These are phyloP conservation scores for Lates calcarifer DNA, from an alignment of 2,113 vertebrate species.

Conservation along the genomic window DNA sequence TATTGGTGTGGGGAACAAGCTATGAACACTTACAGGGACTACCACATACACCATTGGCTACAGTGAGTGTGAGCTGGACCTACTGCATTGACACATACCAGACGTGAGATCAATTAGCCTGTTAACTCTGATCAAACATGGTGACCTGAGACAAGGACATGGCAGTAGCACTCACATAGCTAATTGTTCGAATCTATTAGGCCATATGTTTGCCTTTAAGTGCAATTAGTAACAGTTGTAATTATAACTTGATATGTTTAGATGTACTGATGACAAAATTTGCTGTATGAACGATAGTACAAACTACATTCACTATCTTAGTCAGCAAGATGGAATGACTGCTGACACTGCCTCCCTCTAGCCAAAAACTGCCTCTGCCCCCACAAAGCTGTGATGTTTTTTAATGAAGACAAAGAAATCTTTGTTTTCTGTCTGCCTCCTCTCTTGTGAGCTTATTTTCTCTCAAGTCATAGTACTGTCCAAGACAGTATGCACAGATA, in stretches of 20 bases:
- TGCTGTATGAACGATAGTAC: background rate
- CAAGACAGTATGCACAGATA: constrained; percentile 58
- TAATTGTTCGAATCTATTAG: constrained; percentile 31
- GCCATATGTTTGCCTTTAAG: background rate
- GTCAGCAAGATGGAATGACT: constrained; percentile 45
- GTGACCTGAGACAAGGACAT: constrained; percentile 40
- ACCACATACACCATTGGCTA: constrained; percentile 47
- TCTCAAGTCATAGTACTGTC: constrained; percentile 63
- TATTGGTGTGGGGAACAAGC: constrained; percentile 41
- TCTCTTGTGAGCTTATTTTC: constrained; percentile 21
- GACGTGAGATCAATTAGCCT: constrained; percentile 61
- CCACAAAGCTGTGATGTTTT: constrained; percentile 58
- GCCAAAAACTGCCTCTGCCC: constrained; percentile 50
- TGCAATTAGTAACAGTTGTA: background rate
- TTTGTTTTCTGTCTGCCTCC: constrained; percentile 46
- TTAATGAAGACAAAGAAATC: constrained; percentile 68
- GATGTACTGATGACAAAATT: background rate
- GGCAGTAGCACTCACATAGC: constrained; percentile 40
- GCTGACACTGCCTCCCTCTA: constrained; percentile 40
- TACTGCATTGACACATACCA: constrained; percentile 64
- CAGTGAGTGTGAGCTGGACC: constrained; percentile 48
- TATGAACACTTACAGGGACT: constrained; percentile 34
- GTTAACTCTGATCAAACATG: constrained; percentile 33
- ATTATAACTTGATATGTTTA: background rate
- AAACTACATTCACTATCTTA: constrained; percentile 15